These are phyloP conservation scores for Dinothrombium tinctorium DNA, from an alignment of 1,140 invertebrate genomes.

Conservation along the genomic window DNA sequence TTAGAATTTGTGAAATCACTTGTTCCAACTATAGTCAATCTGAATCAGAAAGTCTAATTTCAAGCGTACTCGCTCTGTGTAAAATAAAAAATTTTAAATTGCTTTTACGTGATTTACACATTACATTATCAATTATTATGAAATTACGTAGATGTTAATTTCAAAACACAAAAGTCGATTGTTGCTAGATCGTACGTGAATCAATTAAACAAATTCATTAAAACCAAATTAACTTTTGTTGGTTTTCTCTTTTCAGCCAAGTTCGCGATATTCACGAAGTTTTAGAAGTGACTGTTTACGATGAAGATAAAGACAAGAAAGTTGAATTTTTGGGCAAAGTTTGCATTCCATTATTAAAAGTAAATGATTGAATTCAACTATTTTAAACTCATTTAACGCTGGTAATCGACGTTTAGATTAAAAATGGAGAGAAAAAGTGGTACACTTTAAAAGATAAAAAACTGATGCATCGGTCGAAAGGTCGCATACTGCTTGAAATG, in stretches of 20 bases:
- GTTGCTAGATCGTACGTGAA: not conserved
- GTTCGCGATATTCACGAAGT: slow-evolving; percentile 91
- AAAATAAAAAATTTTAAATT: no score
- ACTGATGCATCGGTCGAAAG: slow-evolving; percentile 59
- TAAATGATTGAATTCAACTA: slow-evolving; percentile 14
- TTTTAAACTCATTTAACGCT: no score
- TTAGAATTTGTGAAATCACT: no score
- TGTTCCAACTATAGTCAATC: no score
- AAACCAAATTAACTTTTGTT: not conserved
- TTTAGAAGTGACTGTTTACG: slow-evolving; percentile 88
- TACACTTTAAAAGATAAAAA: slow-evolving; percentile 93
- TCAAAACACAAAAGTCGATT: not conserved
- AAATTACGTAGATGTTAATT: no score
- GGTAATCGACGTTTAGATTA: no score
- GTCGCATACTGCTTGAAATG: slow-evolving; percentile 81
- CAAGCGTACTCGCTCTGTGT: no score
- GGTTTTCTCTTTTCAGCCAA: slow-evolving; percentile 36
- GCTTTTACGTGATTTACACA: no score
- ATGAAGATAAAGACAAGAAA: slow-evolving; percentile 93
- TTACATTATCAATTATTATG: no score
- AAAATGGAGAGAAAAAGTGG: slow-evolving; percentile 79
- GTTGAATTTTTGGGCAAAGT: slow-evolving; percentile 91
- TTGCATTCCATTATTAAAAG: slow-evolving; percentile 48
- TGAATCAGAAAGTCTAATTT: no score
- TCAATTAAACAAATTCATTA: slow-evolving; percentile 1